Evolutionary conservation across 2,888 invertebrate species (phyloP).

Genomic region (Lasioglossum zephyrum): DNA sequence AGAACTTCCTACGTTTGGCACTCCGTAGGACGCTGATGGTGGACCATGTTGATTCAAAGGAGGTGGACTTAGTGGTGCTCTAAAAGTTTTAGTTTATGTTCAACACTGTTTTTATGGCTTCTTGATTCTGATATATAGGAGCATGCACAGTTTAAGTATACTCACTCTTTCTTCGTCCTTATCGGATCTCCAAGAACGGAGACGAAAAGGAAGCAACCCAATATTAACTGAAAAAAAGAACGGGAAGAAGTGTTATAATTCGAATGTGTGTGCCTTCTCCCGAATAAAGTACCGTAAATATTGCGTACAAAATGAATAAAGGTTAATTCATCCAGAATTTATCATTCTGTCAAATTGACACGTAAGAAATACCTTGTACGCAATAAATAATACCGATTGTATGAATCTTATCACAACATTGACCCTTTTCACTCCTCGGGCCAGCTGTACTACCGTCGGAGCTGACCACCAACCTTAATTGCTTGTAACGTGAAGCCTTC

Average conservation of each 20-base stretch:
- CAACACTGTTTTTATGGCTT: not conserved
- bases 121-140: not conserved
- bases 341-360: not conserved
- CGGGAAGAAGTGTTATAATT: not conserved
- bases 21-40: slow-evolving; percentile 73
- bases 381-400: not conserved
- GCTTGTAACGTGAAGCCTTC: not conserved
- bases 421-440: not conserved
- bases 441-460: not conserved
- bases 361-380: not conserved
- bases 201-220: slow-evolving; percentile 86
- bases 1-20: slow-evolving; percentile 66
- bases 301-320: not conserved
- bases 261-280: too few relatives aligned
- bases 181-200: slow-evolving; percentile 82
- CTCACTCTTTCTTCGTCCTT: slow-evolving; percentile 81
- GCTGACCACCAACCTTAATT: not conserved
- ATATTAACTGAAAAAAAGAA: slow-evolving; percentile 86
- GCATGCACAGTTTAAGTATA: slow-evolving; percentile 30
- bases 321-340: not conserved
- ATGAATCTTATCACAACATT: not conserved
- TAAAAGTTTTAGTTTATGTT: slow-evolving; percentile 40
- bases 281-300: not conserved
- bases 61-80: slow-evolving; percentile 72
- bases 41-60: slow-evolving; percentile 69